Evolutionary conservation across 2,888 invertebrate genomes (phyloP), one percentile per base, ranked within the genome.

Genomic region (Eristalis arbustorum): DNA sequence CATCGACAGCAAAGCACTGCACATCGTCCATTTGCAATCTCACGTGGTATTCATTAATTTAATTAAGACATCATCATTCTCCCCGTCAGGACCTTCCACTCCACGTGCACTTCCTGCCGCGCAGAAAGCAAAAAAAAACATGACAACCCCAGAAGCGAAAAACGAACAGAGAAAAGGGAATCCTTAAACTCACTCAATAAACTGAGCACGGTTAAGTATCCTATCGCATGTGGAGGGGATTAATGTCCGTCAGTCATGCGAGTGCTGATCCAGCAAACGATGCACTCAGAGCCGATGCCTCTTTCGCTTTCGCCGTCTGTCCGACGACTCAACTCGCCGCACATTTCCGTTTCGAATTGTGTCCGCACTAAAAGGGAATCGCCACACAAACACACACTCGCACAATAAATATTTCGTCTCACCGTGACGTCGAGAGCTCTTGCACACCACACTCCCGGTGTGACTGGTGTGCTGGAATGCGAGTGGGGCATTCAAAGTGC

Each of bases 151-250:
- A 66, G 13, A 72, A 22, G 10, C 37, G 34, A 37, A 37, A 40
- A 68, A 49, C 13, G 14, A 28, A 56, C 59, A 34, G 31, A 25
- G 61, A 62, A 80, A 61, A 61, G 66, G 64, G 56, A 67, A 67
- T 83, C 78, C 74, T 79, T 83, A 79, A 83, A 83, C 79, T 87
- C 87, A 78, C 87, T 74, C 83, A 87, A 87, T 87, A 87, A 83
- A 87, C 78, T 79, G 63, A 83, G 72, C 71, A 83, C 87, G 64
- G 74, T 79, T 87, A 87, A 87, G 87, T 87, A 83, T 83, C 79
- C 87, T 63, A 87, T 87, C 75, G 87, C 87, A 87, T 87, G 87
- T 83, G 78, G 63, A 87, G 87, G 83, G 83, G 87, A 87, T 87
- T 83, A 83, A 87, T 87, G 78, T 78, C 75, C 72, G 87, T 61